A percentile compares a stretch with the other conserved stretches of the same genome.
Conservation (phyloP, 2,113 vertebrate species). For the Coregonus clupeaformis region DNA sequence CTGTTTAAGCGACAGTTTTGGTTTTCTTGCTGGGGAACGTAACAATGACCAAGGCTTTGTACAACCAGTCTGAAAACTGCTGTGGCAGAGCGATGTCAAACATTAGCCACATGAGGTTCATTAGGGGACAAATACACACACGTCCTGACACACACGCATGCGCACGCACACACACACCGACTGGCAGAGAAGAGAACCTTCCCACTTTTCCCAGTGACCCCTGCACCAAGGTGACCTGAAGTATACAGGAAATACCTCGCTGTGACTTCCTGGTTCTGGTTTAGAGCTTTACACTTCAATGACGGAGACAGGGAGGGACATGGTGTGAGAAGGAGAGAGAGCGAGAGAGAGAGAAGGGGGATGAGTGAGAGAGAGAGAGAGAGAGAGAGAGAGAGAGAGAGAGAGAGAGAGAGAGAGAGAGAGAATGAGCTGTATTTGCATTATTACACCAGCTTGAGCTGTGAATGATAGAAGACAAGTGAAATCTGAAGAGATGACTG, state of each 20-base stretch:
- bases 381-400: too few species aligned
- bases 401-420: not conserved
- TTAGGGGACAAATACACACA: conserved; percentile 33
- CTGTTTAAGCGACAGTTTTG: too few species aligned
- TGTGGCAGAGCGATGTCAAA: conserved; percentile 62
- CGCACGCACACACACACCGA: conserved; percentile 3
- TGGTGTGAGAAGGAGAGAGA: not conserved
- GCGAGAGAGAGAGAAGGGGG: not conserved
- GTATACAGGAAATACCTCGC: conserved; percentile 64
- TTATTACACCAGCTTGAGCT: not conserved
- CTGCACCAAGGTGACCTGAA: conserved; percentile 41
- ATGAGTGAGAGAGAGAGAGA: too few species aligned
- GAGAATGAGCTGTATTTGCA: not conserved
- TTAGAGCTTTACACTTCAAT: conserved; percentile 41
- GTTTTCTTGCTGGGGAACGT: too few species aligned
- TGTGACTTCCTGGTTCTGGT: conserved; percentile 52
- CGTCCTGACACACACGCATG: not conserved
- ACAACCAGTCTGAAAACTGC: conserved; percentile 45
- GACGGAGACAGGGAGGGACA: conserved; percentile 18
- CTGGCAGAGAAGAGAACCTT: not conserved
- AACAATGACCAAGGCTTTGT: conserved; percentile 50
- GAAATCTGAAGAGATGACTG: not conserved
- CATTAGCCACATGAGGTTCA: conserved; percentile 53
- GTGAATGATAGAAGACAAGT: not conserved
- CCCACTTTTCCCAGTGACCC: conserved; percentile 40